Evolutionary conservation across 2,113 vertebrate species (phyloP).

Genomic region (Tricholaema leucomelas): DNA sequence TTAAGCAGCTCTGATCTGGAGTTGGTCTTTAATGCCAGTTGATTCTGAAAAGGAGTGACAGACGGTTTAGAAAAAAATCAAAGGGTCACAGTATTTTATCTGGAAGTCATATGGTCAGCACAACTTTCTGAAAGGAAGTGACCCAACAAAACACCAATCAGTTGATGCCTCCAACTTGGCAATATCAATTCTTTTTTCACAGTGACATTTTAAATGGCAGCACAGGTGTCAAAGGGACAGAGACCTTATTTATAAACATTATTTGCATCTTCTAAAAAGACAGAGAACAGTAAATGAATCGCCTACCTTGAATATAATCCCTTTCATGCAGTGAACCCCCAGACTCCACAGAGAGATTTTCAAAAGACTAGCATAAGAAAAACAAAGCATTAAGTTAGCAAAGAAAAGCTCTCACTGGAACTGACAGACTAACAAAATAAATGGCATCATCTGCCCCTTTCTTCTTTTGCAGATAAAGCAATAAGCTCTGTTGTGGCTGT

Average conservation of each 20-base stretch:
- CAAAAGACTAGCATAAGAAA: slow-evolving; percentile 83
- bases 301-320: slow-evolving; percentile 85
- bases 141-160: background rate
- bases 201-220: background rate
- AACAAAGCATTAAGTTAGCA: slow-evolving; percentile 61
- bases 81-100: slow-evolving; percentile 53
- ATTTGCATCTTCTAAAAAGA: too few relatives aligned
- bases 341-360: slow-evolving; percentile 91
- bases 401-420: slow-evolving; percentile 9
- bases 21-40: slow-evolving; percentile 73
- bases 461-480: background rate
- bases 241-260: background rate
- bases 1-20: slow-evolving; percentile 73
- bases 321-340: slow-evolving; percentile 87
- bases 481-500: background rate
- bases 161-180: background rate
- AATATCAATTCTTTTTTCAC: background rate
- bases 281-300: background rate
- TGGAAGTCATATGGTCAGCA: slow-evolving; percentile 35
- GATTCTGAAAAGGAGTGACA: slow-evolving; percentile 73
- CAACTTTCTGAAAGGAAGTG: slow-evolving; percentile 29
- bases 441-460: background rate
- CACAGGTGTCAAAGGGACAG: background rate
- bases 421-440: background rate
- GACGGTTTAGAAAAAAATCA: slow-evolving; percentile 69